Base-by-base conservation (phyloP, 1,140 invertebrate genomes). In the Bombus haemorrhoidalis region DNA sequence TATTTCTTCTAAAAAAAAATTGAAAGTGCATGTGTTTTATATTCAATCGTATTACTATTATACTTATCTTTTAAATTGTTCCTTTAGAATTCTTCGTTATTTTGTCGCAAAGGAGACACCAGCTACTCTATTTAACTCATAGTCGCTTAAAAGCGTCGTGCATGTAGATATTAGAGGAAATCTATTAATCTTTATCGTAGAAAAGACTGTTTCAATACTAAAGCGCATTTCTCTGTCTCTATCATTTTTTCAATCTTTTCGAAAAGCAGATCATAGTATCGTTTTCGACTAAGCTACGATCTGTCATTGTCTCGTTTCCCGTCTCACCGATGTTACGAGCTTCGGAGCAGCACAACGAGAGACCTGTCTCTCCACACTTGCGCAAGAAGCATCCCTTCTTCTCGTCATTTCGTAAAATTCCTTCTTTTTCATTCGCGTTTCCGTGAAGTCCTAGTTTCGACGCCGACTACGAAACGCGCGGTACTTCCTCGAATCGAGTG, bases 251-350 rank as follows among this genome's bases (percentile, higher is more conserved):
- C 28, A 28, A 71, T 28, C 10, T 3, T 2, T 72, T 72, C 28
- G 28, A 18, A 28, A 72, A 72, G 5, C 32, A 32, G 41, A 64
- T 68, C 25, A 25, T 13, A 43, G 22, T 37, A 34, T 34, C 10
- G 41, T 34, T 68, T 32, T 47, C 0, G 9, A 22, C 10, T 22
- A 37, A 34, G 18, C n/a, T 28, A 59, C 28, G 28, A 81, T 81
- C 41, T n/a, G 47, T 81, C 53, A 73, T 81, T 81, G 34, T 43
- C 80, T 74, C 39, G 53, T 81, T 81, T 72, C 68, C 68, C 53
- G 68, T 72, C 39, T 74, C 47, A 41, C 68, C 22, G 47, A 62
- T 62, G 69, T 62, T 74, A 74, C 53, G 69, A 74, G 53, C n/a
- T 22, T 74, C 13, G 10, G 62, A 74, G n/a, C 25, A 73, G 18